Conservation (phyloP, 2,888 invertebrate species). For the Icerya purchasi region DNA sequence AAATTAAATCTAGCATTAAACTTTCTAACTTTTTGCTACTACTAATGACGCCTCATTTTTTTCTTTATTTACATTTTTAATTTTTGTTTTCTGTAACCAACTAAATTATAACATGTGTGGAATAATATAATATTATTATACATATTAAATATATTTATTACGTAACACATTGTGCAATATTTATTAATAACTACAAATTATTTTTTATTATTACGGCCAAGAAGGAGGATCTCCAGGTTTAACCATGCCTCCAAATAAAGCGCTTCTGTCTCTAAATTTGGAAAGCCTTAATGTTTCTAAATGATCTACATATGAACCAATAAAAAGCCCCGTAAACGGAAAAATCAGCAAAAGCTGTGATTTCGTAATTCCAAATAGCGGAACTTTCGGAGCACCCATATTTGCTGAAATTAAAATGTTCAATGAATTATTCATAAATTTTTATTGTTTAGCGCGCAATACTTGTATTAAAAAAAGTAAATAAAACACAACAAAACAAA, state of each 20-base stretch:
- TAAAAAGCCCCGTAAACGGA: slow-evolving; percentile 33
- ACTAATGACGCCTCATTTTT: too few relatives aligned
- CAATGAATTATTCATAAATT: too few relatives aligned
- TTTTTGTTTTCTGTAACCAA: too few relatives aligned
- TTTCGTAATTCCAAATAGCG: slow-evolving; percentile 31
- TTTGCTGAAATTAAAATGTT: neutral
- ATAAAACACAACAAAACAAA: neutral
- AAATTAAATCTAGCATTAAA: too few relatives aligned
- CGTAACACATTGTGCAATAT: neutral
- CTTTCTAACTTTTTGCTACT: too few relatives aligned
- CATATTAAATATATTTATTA: neutral
- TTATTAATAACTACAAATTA: neutral
- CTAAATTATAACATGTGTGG: too few relatives aligned
- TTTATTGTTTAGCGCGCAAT: neutral
- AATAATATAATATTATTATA: too few relatives aligned
- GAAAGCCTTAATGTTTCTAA: slow-evolving; percentile 49
- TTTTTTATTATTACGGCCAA: slow-evolving; percentile 35
- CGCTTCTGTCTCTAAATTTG: slow-evolving; percentile 55
- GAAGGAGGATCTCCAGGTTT: slow-evolving; percentile 45
- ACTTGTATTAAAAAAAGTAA: neutral
- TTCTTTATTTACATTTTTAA: too few relatives aligned
- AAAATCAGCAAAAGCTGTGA: slow-evolving; percentile 31
- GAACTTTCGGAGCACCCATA: slow-evolving; percentile 11
- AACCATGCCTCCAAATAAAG: slow-evolving; percentile 43
- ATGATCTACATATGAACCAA: slow-evolving; percentile 43